Evolutionary conservation across 2,113 vertebrate species (phyloP), one percentile per base, ranked within the genome.

Genomic region (Eupsittula cactorum): DNA sequence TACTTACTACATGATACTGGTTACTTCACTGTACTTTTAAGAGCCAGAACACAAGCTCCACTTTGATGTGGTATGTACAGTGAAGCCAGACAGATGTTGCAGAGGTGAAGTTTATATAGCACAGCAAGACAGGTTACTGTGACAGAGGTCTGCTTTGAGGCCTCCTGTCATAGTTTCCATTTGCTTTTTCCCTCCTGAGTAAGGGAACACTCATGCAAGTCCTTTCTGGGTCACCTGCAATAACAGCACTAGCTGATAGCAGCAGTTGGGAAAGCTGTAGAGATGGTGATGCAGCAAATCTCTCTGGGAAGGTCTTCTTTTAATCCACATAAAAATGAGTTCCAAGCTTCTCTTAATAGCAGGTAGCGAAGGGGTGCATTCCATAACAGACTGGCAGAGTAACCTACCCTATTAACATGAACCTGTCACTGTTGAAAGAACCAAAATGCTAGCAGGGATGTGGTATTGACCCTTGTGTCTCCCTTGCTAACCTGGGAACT

Each of bases 301-400:
- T 49, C 59, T 4, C n/a, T 50, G 63, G 27, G 13, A 55, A 70
- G 29, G 3, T 2, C 70, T 75, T 27, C 16, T 74, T 74, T 59
- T 27, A 39, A n/a, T 27, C 82, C 59, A 9, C 62, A 75, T 62
- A 78, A 47, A 74, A 80, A 39, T 0, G 16, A 59, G 74, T 70
- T 90, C 82, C 76, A 59, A 0, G 0, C 65, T 78, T 71, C 77
- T 81, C 50, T 42, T 29, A 6, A 9, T 12, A 39, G 73, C 42
- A 0, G 0, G 1, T 33, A 46, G 60, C 2, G 7, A 52, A 49
- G 28, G 31, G 12, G 2, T 3, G 3, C 6, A 1, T 18, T 83
- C 79, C 86, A n/a, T 52, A 13, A 13, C 1, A 9, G 44, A 3
- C 10, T 10, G 59, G 27, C 70, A 39, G 59, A 44, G 60, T 10